These are phyloP conservation scores for Callyntrura sp. DNA, from an alignment of 2,888 invertebrate genomes.

Conservation along the genomic window DNA sequence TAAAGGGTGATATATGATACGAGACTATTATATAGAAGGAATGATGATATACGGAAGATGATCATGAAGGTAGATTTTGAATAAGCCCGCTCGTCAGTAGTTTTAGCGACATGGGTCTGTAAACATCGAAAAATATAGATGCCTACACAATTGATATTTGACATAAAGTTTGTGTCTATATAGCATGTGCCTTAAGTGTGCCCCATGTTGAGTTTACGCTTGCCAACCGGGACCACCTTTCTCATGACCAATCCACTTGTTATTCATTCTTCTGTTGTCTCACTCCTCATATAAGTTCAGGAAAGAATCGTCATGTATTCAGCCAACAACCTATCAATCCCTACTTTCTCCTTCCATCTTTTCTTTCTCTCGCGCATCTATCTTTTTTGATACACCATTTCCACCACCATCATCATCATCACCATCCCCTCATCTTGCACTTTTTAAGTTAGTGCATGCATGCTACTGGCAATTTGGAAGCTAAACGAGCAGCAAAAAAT, in stretches of 20 bases:
- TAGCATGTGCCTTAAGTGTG: neutral
- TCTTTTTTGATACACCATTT: constrained; percentile 13
- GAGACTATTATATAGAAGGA: too few species aligned
- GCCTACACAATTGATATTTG: too few species aligned
- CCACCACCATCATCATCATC: constrained; percentile 5
- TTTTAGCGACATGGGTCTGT: too few species aligned
- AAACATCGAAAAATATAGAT: too few species aligned
- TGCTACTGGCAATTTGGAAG: constrained; percentile 37
- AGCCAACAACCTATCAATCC: constrained; percentile 27
- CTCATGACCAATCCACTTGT: constrained; percentile 32
- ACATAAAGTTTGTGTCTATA: too few species aligned
- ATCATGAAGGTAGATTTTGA: too few species aligned
- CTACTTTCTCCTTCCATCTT: neutral
- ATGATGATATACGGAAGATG: too few species aligned
- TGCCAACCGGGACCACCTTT: neutral
- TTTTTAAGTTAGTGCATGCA: constrained; percentile 1
- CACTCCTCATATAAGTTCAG: neutral
- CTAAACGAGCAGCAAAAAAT: constrained; percentile 7
- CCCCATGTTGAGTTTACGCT: neutral
- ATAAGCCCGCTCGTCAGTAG: too few species aligned
- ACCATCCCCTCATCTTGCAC: constrained; percentile 5
- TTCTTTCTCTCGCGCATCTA: neutral
- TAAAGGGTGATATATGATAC: too few species aligned
- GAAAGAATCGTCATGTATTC: neutral
- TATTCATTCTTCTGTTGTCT: constrained; percentile 60